Base-by-base conservation (phyloP, 2,888 invertebrate genomes). In the Endomychus coccineus region DNA sequence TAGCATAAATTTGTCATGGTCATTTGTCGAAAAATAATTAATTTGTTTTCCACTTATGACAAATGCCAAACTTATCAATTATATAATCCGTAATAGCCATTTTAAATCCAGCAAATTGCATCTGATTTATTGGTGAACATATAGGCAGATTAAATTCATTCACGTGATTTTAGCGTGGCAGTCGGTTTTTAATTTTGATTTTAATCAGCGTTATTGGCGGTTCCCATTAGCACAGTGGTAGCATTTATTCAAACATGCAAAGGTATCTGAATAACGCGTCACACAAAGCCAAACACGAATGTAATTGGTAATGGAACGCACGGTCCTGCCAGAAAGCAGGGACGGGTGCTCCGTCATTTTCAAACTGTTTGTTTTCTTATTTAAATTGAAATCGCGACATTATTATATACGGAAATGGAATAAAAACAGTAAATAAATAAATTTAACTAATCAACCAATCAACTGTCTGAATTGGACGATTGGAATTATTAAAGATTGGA, bases 261-360 rank as follows among this genome's bases (percentile, higher is more conserved):
- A 52, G 50, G 51, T 51, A 44, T 36, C 29, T 36, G 36, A 50
- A 51, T 53, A 55, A 55, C 52, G 52, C 50, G 49, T 46, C 45
- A 39, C 49, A 50, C 49, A 49, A 54, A 53, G 47, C 47, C 51
- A 54, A 52, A 52, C 51, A 52, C 43, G 43, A 38, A 30, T 44
- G 46, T 52, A 55, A 54, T 52, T 54, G 49, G 45, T 47, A 45
- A 49, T 50, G 50, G 46, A 46, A 49, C 43, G 46, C 6, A 6
- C 6, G 6, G 21, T 19, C 21, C 21, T 34, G 35, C 34, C 27
- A 19, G 38, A 23, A 36, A 30, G 25, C 28, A 35, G 38, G 24
- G 31, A 33, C 35, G 42, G 41, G 32, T 23, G 43, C 38, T 38
- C 34, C 37, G 40, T 39, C 43, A 39, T 43, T 43, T 36, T 40